Evolutionary conservation across 2,888 invertebrate species (phyloP).

Genomic region (Dendrolimus houi): DNA sequence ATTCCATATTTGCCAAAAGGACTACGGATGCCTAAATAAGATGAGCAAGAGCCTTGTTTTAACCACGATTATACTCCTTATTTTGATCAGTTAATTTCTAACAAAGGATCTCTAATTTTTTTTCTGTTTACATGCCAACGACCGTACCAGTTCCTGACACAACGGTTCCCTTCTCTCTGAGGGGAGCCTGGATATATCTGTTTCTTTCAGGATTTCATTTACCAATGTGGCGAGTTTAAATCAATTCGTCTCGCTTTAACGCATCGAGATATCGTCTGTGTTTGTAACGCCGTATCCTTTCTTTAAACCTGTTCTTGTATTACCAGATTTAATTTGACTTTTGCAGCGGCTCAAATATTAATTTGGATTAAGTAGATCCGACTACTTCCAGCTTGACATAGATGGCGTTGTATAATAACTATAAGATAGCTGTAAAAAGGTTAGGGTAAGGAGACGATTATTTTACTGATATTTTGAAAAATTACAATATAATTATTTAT

Average conservation of each 20-base stretch:
- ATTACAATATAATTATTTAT: too few relatives aligned
- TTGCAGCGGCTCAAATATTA: slow-evolving; percentile 23
- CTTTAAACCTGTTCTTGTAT: slow-evolving; percentile 46
- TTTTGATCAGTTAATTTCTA: slow-evolving; percentile 24
- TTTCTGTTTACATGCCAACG: slow-evolving; percentile 56
- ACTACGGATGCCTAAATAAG: too few relatives aligned
- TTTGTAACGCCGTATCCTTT: slow-evolving; percentile 38
- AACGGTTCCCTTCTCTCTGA: slow-evolving; percentile 31
- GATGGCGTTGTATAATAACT: too few relatives aligned
- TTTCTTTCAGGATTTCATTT: slow-evolving; percentile 43
- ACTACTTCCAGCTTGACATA: too few relatives aligned
- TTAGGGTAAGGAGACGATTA: too few relatives aligned
- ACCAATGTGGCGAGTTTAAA: slow-evolving; percentile 42
- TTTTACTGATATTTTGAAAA: too few relatives aligned
- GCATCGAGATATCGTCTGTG: slow-evolving; percentile 34
- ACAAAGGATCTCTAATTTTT: slow-evolving; percentile 48
- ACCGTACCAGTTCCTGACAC: slow-evolving; percentile 42
- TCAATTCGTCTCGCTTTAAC: slow-evolving; percentile 64
- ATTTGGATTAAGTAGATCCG: too few relatives aligned
- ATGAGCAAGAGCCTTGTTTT: too few relatives aligned
- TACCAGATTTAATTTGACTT: slow-evolving; percentile 50
- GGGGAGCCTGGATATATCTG: slow-evolving; percentile 26
- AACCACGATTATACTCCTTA: too few relatives aligned
- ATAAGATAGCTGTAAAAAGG: too few relatives aligned
- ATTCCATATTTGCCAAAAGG: too few relatives aligned